phyloP scores from a whole-genome alignment of 1,140 invertebrate genomes.

The Schmidtea mediterranea region DNA sequence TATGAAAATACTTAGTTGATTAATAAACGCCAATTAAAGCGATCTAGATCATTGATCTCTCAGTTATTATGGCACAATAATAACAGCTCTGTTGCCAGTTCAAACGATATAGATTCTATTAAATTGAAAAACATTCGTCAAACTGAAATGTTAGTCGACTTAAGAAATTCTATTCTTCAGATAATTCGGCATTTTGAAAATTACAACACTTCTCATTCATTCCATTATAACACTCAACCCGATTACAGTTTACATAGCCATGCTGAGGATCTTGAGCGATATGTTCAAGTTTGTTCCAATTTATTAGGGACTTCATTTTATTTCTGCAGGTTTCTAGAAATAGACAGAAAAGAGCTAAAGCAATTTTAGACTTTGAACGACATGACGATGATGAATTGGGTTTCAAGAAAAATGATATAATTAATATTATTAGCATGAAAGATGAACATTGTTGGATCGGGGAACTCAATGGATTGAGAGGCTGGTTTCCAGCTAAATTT shows the following conservation, averaged over 20 bases:
- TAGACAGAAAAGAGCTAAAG: slow-evolving; percentile 65
- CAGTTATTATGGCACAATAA: slow-evolving; percentile 53
- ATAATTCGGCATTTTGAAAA: slow-evolving; percentile 63
- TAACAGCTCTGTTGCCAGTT: slow-evolving; percentile 26
- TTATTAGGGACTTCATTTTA: not conserved
- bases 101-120: slow-evolving; percentile 37
- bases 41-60: slow-evolving; percentile 63
- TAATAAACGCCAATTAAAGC: slow-evolving; percentile 50
- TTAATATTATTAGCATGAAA: slow-evolving; percentile 80
- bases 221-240: slow-evolving; percentile 37
- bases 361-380: slow-evolving; percentile 78
- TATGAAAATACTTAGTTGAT: slow-evolving; percentile 19
- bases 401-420: slow-evolving; percentile 89
- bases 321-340: slow-evolving; percentile 31
- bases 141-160: slow-evolving; percentile 67
- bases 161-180: slow-evolving; percentile 67
- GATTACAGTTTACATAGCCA: slow-evolving; percentile 87
- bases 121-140: slow-evolving; percentile 80
- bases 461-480: slow-evolving; percentile 76
- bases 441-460: slow-evolving; percentile 99
- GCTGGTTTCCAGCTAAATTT: slow-evolving; percentile 98
- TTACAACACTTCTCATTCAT: slow-evolving; percentile 39
- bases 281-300: slow-evolving; percentile 44
- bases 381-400: slow-evolving; percentile 93
- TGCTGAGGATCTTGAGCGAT: slow-evolving; percentile 66